Evolutionary conservation across 2,888 invertebrate species (phyloP).

Genomic region (Cephus sareptanus): DNA sequence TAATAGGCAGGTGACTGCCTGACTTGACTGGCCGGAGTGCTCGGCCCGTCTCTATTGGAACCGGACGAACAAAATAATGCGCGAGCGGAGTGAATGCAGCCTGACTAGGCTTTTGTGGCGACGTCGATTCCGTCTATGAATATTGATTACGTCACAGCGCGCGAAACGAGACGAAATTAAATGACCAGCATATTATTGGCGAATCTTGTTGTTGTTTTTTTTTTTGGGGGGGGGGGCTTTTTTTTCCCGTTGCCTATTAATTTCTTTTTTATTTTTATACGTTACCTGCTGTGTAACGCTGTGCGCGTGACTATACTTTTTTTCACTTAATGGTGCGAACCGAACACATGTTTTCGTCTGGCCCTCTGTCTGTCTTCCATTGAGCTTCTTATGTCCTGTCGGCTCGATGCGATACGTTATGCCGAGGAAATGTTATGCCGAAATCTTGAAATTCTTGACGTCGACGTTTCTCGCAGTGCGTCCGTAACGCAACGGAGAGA

Average conservation of each 20-base stretch:
- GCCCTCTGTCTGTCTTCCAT: background rate
- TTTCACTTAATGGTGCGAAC: background rate
- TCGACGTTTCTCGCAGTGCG: background rate
- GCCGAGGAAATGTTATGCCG: background rate
- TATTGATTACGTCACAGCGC: background rate
- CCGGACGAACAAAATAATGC: slow-evolving; percentile 30
- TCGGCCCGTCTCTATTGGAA: slow-evolving; percentile 1
- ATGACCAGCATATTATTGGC: slow-evolving; percentile 18
- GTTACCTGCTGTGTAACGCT: background rate
- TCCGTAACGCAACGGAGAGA: background rate
- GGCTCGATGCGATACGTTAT: background rate
- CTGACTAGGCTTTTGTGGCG: background rate
- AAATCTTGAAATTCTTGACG: background rate
- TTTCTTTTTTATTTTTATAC: background rate
- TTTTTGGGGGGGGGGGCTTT: background rate
- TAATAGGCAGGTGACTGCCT: slow-evolving; percentile 41
- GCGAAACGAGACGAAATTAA: background rate
- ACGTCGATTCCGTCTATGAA: background rate
- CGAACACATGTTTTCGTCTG: background rate
- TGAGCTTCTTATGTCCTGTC: background rate
- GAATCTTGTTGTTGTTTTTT: background rate
- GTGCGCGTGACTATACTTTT: background rate
- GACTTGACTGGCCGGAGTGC: slow-evolving; percentile 28
- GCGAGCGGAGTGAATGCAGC: slow-evolving; percentile 16
- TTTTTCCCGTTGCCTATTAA: background rate